Conservation (phyloP, 1,140 invertebrate genomes). For the Lasioglossum albipes region DNA sequence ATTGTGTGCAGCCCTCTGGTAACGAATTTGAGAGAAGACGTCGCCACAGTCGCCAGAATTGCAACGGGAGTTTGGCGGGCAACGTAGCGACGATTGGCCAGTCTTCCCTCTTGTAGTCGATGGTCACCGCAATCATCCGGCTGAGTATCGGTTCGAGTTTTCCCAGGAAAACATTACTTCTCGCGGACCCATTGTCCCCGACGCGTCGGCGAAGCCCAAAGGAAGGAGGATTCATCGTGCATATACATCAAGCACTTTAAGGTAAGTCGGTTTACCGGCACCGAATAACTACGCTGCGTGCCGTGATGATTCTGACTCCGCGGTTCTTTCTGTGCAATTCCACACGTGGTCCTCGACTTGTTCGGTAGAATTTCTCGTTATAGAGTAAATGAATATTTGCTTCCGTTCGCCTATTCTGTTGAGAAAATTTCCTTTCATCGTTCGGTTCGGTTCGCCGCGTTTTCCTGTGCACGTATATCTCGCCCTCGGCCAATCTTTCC, state of each 20-base stretch:
- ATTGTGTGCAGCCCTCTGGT: neutral
- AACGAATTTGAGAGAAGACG: neutral
- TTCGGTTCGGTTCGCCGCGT: neutral
- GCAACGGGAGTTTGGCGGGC: conserved; percentile 54
- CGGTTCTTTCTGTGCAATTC: conserved; percentile 55
- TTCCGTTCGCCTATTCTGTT: neutral
- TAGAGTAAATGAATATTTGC: neutral
- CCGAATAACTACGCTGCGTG: neutral
- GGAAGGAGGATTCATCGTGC: conserved; percentile 38
- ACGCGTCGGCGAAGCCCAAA: conserved; percentile 49
- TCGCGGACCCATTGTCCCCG: conserved; percentile 59
- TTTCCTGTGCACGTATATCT: conserved; percentile 19
- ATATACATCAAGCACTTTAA: conserved; percentile 24
- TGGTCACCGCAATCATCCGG: conserved; percentile 67
- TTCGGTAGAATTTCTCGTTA: conserved; percentile 1
- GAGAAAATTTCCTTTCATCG: neutral
- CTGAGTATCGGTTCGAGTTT: conserved; percentile 70
- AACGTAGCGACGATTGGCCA: conserved; percentile 61
- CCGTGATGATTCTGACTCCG: conserved; percentile 12
- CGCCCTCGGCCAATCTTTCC: conserved; percentile 47
- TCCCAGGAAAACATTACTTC: conserved; percentile 67
- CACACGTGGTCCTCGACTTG: conserved; percentile 69
- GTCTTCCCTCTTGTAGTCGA: conserved; percentile 66
- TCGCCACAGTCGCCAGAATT: conserved; percentile 9
- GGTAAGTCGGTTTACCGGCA: conserved; percentile 48